These are phyloP conservation scores for Microcebus ravelobensis DNA, from an alignment of 2,113 vertebrate species.

Conservation along the genomic window DNA sequence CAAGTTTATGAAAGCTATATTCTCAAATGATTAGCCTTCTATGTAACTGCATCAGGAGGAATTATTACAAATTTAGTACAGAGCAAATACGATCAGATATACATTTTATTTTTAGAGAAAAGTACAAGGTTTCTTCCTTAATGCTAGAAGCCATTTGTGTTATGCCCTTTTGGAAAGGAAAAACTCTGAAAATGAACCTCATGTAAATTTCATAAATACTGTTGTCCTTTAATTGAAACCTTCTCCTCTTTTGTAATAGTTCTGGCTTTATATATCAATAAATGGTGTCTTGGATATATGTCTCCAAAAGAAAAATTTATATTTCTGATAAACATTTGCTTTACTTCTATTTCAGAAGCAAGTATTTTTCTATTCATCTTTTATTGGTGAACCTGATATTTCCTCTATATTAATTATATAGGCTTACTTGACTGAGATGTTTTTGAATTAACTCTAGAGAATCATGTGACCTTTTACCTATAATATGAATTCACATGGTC, in stretches of 20 bases:
- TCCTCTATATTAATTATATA: neutral
- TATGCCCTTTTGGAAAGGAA: neutral
- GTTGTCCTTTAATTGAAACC: conserved; percentile 36
- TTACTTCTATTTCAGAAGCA: neutral
- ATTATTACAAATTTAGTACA: neutral
- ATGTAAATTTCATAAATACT: neutral
- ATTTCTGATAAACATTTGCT: neutral
- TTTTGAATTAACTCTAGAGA: neutral
- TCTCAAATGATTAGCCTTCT: neutral
- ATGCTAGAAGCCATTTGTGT: neutral
- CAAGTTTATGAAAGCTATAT: neutral
- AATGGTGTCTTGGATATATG: neutral
- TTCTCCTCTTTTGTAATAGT: neutral
- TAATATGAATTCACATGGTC: neutral
- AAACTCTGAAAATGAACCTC: conserved; percentile 24
- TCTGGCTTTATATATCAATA: conserved; percentile 34
- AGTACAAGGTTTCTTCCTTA: neutral
- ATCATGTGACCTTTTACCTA: neutral
- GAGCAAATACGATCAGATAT: conserved; percentile 7
- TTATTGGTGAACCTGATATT: neutral
- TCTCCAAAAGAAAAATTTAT: conserved; percentile 13
- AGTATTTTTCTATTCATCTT: conserved; percentile 6
- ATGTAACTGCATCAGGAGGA: neutral
- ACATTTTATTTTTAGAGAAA: conserved; percentile 33
- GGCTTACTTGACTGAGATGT: neutral